Percentiles rank a stretch among this genome's conserved stretches.
Evolutionary conservation across 1,140 invertebrate genomes (phyloP).

Genomic region (Drosophila insularis): DNA sequence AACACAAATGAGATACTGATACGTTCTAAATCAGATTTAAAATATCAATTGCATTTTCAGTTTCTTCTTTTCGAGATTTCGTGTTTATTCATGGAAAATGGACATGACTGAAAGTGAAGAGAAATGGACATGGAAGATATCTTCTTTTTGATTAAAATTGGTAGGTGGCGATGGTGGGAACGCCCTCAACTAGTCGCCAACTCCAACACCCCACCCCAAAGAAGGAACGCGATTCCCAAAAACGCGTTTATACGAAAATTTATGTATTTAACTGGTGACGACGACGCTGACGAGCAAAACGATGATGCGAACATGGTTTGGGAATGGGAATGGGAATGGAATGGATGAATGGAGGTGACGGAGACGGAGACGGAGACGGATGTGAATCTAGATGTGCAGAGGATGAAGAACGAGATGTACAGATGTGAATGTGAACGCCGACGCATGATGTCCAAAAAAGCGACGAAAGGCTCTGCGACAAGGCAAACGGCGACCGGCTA

Average conservation of each 20-base stretch:
- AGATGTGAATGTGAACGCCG: slow-evolving; percentile 15
- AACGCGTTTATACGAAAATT: slow-evolving; percentile 81
- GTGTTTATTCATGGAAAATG: too few species aligned
- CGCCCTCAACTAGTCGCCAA: background rate
- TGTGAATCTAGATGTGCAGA: slow-evolving; percentile 7
- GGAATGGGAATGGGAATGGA: slow-evolving; percentile 24
- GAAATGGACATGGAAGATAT: background rate
- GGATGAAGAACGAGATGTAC: slow-evolving; percentile 13
- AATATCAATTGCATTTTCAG: too few species aligned
- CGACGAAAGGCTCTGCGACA: slow-evolving; percentile 69
- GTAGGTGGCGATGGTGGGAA: background rate
- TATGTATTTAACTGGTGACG: slow-evolving; percentile 80
- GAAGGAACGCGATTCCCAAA: slow-evolving; percentile 55
- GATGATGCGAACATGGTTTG: slow-evolving; percentile 64
- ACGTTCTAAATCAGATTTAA: too few species aligned
- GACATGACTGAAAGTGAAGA: too few species aligned
- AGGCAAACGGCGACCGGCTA: slow-evolving; percentile 37
- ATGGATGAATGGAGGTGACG: too few species aligned
- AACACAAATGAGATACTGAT: too few species aligned
- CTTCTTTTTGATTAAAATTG: slow-evolving; percentile 11
- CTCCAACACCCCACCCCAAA: background rate
- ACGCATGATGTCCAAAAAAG: slow-evolving; percentile 62
- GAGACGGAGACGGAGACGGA: background rate
- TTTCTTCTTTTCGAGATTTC: background rate
- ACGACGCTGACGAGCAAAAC: slow-evolving; percentile 75